Evolutionary conservation across 1,140 invertebrate species (phyloP).

Genomic region (Drosophila mayri): DNA sequence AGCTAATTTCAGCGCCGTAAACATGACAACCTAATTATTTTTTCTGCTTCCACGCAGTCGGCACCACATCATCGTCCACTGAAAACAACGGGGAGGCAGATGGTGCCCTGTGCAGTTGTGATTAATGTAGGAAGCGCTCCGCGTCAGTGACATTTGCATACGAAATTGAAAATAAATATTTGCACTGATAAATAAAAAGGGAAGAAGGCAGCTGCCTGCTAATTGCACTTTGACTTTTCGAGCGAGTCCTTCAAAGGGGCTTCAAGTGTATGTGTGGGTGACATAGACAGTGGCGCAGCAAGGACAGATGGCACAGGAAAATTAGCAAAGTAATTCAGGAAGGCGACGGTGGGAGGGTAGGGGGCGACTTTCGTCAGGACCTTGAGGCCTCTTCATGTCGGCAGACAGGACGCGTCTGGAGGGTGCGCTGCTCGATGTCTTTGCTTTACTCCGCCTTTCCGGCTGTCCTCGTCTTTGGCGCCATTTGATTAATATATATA

Average conservation of each 20-base stretch:
- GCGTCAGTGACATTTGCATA: constrained; percentile 70
- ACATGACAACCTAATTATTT: constrained; percentile 83
- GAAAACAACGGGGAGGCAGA: constrained; percentile 4
- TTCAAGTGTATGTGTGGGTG: constrained; percentile 7
- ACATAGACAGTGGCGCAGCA: constrained; percentile 21
- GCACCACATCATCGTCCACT: constrained; percentile 13
- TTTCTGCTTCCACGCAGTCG: constrained; percentile 46
- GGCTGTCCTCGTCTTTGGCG: constrained; percentile 37
- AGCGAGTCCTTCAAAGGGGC: constrained; percentile 28
- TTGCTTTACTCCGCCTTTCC: neutral
- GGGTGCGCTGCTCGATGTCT: constrained; percentile 22
- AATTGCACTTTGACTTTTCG: constrained; percentile 79
- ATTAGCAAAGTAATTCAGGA: constrained; percentile 68
- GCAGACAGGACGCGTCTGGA: constrained; percentile 36
- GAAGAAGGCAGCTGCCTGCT: constrained; percentile 41
- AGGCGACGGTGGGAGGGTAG: constrained; percentile 38
- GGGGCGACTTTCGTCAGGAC: constrained; percentile 30
- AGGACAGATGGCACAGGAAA: constrained; percentile 42
- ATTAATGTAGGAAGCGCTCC: constrained; percentile 58
- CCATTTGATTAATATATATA: constrained; percentile 72
- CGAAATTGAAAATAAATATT: constrained; percentile 82
- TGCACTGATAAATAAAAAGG: constrained; percentile 61
- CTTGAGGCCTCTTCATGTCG: constrained; percentile 43
- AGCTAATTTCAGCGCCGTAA: constrained; percentile 79
- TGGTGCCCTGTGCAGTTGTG: constrained; percentile 25